Percentiles rank a stretch among this genome's conserved stretches.
Conservation (phyloP, 2,797 vertebrate species). For the Coregonus ussuriensis region DNA sequence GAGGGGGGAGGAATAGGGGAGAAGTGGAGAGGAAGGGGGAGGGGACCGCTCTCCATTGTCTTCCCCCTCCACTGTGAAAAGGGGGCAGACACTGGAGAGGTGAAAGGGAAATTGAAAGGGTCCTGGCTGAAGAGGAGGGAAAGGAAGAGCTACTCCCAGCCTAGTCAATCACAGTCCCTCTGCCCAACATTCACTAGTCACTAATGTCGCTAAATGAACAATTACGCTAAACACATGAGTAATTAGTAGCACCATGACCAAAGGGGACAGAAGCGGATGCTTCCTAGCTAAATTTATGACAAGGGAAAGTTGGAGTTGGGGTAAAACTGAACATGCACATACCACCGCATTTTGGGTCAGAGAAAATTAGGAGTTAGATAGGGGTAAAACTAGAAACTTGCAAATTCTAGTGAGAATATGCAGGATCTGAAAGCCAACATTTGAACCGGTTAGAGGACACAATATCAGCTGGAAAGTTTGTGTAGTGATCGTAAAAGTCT, state of each 20-base stretch:
- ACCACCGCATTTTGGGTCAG: neutral
- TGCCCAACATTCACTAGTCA: slow-evolving; percentile 61
- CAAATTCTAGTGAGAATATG: neutral
- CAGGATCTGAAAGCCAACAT: neutral
- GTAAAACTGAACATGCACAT: neutral
- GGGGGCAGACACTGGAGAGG: too few species aligned
- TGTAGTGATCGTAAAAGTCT: neutral
- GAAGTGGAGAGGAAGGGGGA: neutral
- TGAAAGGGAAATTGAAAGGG: slow-evolving; percentile 70
- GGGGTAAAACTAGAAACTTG: neutral
- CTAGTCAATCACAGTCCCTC: slow-evolving; percentile 52
- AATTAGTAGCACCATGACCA: slow-evolving; percentile 37
- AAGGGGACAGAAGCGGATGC: slow-evolving; percentile 10
- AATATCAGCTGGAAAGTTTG: neutral
- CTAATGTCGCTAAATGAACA: slow-evolving; percentile 72
- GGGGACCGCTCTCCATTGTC: slow-evolving; percentile 72
- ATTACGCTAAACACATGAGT: slow-evolving; percentile 62
- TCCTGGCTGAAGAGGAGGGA: slow-evolving; percentile 56
- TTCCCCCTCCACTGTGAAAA: slow-evolving; percentile 66
- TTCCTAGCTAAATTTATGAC: neutral
- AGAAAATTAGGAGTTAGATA: neutral
- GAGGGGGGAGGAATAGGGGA: neutral
- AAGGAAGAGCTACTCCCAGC: slow-evolving; percentile 61
- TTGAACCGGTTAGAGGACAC: neutral
- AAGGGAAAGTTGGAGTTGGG: neutral